Evolutionary conservation across 2,888 invertebrate species (phyloP).

Genomic region (Saturnia pavonia): DNA sequence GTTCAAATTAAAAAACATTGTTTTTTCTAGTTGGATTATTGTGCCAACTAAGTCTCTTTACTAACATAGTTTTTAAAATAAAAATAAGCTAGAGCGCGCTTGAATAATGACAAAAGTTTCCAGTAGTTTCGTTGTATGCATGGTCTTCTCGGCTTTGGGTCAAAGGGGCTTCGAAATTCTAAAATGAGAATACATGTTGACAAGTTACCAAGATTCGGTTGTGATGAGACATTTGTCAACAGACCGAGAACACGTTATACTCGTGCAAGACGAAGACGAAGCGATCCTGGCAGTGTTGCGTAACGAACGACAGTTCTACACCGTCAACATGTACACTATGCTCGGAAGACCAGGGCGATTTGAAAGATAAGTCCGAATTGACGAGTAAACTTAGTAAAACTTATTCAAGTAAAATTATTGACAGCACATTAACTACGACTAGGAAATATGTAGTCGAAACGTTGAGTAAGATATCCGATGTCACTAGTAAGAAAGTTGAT

Average conservation of each 20-base stretch:
- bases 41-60: not conserved
- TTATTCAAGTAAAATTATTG: slow-evolving; percentile 42
- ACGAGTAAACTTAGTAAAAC: slow-evolving; percentile 35
- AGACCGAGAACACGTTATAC: slow-evolving; percentile 63
- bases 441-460: slow-evolving; percentile 28
- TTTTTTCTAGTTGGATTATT: not conserved
- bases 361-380: slow-evolving; percentile 49
- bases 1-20: not conserved
- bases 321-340: slow-evolving; percentile 68
- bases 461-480: slow-evolving; percentile 47
- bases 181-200: slow-evolving; percentile 7
- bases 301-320: slow-evolving; percentile 58
- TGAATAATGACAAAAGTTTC: not conserved
- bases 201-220: not conserved
- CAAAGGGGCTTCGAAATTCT: not conserved
- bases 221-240: slow-evolving; percentile 50
- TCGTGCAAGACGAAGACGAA: slow-evolving; percentile 52
- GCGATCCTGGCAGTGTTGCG: slow-evolving; percentile 48
- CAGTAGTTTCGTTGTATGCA: not conserved
- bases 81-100: not conserved
- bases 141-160: slow-evolving; percentile 8
- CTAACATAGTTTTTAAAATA: not conserved
- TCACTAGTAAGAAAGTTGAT: slow-evolving; percentile 50
- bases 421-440: slow-evolving; percentile 41
- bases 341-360: slow-evolving; percentile 51